Percentiles rank a stretch among this genome's conserved stretches.
phyloP scores from a whole-genome alignment of 53 echinoderm and acorn worm species.

The Temnopleurus reevesii region DNA sequence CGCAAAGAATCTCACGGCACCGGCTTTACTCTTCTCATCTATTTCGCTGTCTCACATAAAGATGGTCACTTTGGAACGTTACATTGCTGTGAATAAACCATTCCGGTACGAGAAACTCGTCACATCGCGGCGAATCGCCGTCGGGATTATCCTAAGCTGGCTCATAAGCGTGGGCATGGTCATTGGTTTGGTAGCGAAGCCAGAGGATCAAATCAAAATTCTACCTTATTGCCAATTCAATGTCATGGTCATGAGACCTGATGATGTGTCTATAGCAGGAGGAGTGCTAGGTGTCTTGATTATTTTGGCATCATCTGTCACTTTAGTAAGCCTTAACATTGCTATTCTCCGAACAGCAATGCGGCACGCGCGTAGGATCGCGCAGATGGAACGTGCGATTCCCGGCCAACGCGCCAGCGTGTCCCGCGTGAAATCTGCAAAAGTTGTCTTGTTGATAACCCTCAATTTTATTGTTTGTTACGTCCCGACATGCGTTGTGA shows the following conservation, averaged over 20 bases:
- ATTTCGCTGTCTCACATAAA: not conserved
- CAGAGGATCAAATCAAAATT: not conserved
- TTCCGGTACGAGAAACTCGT: not conserved
- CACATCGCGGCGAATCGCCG: not conserved
- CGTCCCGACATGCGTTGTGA: not conserved
- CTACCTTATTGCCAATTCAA: not conserved
- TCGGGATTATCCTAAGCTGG: not conserved
- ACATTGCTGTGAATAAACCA: constrained; percentile 4
- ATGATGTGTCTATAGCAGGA: not conserved
- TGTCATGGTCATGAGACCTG: not conserved
- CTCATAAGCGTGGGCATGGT: not conserved
- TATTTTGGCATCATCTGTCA: not conserved
- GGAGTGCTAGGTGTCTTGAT: not conserved
- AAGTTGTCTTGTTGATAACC: not conserved
- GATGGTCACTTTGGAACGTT: constrained; percentile 10
- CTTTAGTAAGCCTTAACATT: not conserved
- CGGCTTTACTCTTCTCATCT: not conserved
- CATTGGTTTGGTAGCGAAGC: not conserved
- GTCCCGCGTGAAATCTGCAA: not conserved
- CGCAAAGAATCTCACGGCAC: not conserved
- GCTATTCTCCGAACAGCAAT: not conserved
- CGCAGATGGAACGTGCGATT: not conserved
- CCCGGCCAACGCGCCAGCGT: not conserved
- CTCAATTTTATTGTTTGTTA: not conserved
- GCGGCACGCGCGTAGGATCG: not conserved